phyloP scores from a whole-genome alignment of 2,888 invertebrate genomes.

The Tipula helvola region DNA sequence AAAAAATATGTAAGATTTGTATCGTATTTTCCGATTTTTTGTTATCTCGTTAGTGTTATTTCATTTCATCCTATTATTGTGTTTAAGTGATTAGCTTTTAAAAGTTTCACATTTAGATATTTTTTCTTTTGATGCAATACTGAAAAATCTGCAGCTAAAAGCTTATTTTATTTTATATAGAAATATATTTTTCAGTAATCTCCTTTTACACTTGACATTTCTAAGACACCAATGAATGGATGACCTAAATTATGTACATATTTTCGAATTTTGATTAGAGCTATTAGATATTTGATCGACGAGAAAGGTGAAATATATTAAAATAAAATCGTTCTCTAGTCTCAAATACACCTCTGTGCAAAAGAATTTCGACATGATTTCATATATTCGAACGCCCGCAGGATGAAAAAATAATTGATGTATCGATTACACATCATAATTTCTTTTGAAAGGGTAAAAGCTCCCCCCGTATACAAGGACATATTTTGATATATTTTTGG shows the following conservation, averaged over 20 bases:
- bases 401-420: background rate
- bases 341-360: background rate
- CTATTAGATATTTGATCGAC: background rate
- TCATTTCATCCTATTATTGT: background rate
- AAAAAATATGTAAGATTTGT: background rate
- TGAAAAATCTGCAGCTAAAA: background rate
- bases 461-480: background rate
- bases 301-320: background rate
- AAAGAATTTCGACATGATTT: background rate
- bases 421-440: background rate
- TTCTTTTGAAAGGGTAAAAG: background rate
- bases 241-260: too few relatives aligned
- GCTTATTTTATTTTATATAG: background rate
- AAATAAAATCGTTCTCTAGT: background rate
- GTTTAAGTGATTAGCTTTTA: background rate
- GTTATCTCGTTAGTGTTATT: background rate
- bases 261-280: too few relatives aligned
- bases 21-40: background rate
- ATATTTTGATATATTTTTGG: background rate
- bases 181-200: background rate
- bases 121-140: background rate
- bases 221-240: background rate
- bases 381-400: background rate
- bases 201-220: background rate
- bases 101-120: background rate